phyloP scores from a whole-genome alignment of 2,888 invertebrate genomes.

The Muscina levida region DNA sequence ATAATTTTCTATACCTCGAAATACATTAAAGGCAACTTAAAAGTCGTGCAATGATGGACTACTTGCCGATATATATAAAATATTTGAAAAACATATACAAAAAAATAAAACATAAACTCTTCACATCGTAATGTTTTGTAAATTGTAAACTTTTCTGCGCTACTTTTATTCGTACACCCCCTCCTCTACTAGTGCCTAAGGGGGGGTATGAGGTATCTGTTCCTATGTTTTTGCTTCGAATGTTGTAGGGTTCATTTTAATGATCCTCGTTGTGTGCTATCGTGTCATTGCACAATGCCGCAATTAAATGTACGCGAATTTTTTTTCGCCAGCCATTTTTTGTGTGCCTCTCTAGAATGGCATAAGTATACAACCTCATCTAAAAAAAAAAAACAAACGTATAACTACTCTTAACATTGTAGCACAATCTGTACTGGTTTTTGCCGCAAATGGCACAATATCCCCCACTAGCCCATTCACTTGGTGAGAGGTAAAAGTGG shows the following conservation, averaged over 20 bases:
- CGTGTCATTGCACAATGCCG: slow-evolving; percentile 66
- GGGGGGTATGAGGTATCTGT: background rate
- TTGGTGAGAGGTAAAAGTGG: background rate
- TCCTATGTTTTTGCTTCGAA: background rate
- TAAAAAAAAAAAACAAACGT: slow-evolving; percentile 42
- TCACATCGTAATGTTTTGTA: slow-evolving; percentile 58
- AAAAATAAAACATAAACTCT: slow-evolving; percentile 54
- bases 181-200: background rate
- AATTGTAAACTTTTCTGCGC: slow-evolving; percentile 19
- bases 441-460: slow-evolving; percentile 12
- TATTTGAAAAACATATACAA: too few relatives aligned
- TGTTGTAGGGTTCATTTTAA: slow-evolving; percentile 59
- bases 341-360: background rate
- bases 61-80: too few relatives aligned
- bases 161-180: too few relatives aligned
- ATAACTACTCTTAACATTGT: slow-evolving; percentile 48
- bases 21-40: too few relatives aligned
- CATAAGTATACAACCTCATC: slow-evolving; percentile 40
- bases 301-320: slow-evolving; percentile 62
- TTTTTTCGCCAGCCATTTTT: slow-evolving; percentile 19
- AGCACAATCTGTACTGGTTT: slow-evolving; percentile 29
- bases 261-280: slow-evolving; percentile 65
- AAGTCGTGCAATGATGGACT: too few relatives aligned
- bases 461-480: background rate
- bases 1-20: too few relatives aligned